Evolutionary conservation across 2,113 vertebrate genomes (phyloP).

Genomic region (Takifugu flavidus): DNA sequence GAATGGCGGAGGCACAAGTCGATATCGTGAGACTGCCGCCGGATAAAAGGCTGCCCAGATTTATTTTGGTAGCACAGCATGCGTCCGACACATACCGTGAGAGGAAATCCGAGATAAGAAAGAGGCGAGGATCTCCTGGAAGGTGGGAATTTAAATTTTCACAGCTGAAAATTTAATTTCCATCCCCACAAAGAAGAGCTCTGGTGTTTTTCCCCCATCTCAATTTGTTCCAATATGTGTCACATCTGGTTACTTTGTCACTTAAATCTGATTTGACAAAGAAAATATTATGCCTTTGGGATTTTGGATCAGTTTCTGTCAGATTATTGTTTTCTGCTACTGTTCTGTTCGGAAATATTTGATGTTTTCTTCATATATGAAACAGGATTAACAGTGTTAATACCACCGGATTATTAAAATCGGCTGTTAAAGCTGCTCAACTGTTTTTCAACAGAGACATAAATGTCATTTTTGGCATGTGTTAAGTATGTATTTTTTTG

Average conservation of each 20-base stretch:
- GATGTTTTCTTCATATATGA: neutral
- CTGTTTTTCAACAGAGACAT: neutral
- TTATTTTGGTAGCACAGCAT: conserved; percentile 3
- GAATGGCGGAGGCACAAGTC: too few relatives aligned
- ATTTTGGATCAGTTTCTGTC: conserved; percentile 11
- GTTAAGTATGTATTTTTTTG: too few relatives aligned
- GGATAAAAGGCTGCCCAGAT: neutral
- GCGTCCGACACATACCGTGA: conserved; percentile 10
- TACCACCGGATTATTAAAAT: neutral
- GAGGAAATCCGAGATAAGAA: conserved; percentile 17
- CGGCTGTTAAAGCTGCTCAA: neutral
- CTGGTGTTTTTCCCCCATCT: neutral
- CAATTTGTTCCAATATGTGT: neutral
- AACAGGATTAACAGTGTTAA: neutral
- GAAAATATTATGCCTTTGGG: conserved; percentile 19
- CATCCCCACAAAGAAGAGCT: neutral
- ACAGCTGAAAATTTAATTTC: conserved; percentile 25
- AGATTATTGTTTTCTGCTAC: neutral
- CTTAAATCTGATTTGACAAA: conserved; percentile 1
- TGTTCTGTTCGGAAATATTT: too few relatives aligned
- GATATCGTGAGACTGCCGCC: neutral
- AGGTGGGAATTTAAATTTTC: conserved; percentile 9
- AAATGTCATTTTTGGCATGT: neutral
- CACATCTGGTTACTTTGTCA: conserved; percentile 3
- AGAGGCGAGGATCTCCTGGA: conserved; percentile 8